Base-by-base conservation (phyloP, 1,140 invertebrate species). In the Neodiprion virginianus region DNA sequence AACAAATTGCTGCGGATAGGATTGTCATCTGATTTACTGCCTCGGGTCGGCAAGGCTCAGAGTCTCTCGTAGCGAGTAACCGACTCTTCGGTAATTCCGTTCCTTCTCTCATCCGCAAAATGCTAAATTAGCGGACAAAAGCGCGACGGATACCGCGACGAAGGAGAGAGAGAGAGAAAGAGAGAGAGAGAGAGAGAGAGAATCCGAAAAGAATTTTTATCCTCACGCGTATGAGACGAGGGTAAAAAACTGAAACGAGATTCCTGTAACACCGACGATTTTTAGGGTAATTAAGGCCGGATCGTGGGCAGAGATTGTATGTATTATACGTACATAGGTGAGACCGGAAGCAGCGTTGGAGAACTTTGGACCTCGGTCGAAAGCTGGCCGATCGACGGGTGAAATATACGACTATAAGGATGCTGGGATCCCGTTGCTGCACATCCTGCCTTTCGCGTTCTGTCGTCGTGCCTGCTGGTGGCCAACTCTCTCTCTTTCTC, bases 131-230 rank as follows among this genome's bases (percentile, higher is more conserved):
- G 28, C 28, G 28, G 28, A 40, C 28, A 40, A 40, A 3, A 40
- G 28, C 28, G 28, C 28, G 28, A 3, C 67, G 76, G 73, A 77
- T 71, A 74, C 73, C 66, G 50, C 53, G 61, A 69, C 67, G 72
- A 74, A 50, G 72, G 17, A 70, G 10, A 14, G 49, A 28, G 47
- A n/a, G n/a, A n/a, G n/a, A n/a, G n/a, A n/a, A n/a, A 72, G 67
- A 61, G 28, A 48, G 17, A 70, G 10, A 14, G 49, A 28, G 17
- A 70, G 10, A 14, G 49, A 28, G 47, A 72, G 67, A 61, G 28
- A 48, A 49, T 8, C 65, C 17, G 21, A 21, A 17, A 40, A 40
- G 21, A 21, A 48, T 49, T 17, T 65, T 65, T 40, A 49, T 53
- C 12, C 67, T 69, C 17, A 67, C 67, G 66, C 28, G 28, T 21